phyloP scores from a whole-genome alignment of 2,797 vertebrate genomes.

The Gobionotothen gibberifrons region DNA sequence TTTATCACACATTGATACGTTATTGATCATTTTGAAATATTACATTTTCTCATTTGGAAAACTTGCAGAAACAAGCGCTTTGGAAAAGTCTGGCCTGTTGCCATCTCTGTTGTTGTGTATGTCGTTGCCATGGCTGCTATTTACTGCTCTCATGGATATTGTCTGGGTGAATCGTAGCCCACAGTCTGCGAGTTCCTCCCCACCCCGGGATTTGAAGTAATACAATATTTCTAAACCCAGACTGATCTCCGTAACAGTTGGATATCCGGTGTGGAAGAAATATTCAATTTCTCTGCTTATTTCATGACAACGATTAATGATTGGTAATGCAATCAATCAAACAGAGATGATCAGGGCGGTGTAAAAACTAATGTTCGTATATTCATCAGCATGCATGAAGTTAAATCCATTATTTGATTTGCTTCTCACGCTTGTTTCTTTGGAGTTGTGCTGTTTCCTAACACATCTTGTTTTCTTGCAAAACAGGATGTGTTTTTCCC shows the following conservation, averaged over 20 bases:
- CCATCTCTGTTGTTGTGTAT: not conserved
- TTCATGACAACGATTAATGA: not conserved
- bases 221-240: slow-evolving; percentile 13
- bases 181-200: not conserved
- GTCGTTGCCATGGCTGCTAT: not conserved
- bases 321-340: too few relatives aligned
- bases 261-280: not conserved
- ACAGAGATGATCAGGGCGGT: too few relatives aligned
- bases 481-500: not conserved
- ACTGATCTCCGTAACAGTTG: slow-evolving; percentile 7
- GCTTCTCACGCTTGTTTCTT: not conserved
- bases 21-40: too few relatives aligned
- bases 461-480: slow-evolving; percentile 8
- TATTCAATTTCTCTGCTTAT: not conserved
- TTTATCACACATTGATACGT: too few relatives aligned
- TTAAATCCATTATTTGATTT: not conserved
- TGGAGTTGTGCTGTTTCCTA: not conserved
- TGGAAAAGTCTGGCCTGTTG: not conserved
- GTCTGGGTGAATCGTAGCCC: slow-evolving; percentile 34
- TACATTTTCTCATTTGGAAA: not conserved
- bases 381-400: too few relatives aligned
- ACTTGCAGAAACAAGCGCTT: not conserved
- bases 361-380: too few relatives aligned
- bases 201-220: slow-evolving; percentile 13
- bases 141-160: not conserved